Evolutionary conservation across 2,797 vertebrate genomes (phyloP).

Genomic region (Vireo griseus): DNA sequence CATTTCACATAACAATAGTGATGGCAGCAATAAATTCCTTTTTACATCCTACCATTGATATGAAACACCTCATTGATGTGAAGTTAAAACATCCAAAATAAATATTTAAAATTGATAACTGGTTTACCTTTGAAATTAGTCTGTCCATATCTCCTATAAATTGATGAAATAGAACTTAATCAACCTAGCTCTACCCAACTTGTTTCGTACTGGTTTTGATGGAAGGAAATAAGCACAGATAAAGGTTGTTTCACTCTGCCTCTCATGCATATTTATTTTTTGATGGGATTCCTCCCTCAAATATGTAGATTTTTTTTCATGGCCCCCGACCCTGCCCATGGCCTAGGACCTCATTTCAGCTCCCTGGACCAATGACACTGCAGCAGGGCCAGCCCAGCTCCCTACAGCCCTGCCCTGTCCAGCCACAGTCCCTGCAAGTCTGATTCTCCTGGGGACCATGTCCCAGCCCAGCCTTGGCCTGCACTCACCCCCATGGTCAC

Average conservation of each 20-base stretch:
- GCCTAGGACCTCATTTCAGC: background rate
- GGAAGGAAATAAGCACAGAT: background rate
- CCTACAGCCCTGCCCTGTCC: background rate
- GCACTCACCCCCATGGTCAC: accelerated
- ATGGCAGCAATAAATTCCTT: background rate
- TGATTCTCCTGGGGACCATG: accelerated
- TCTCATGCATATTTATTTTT: background rate
- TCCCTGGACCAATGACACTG: accelerated
- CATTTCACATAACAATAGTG: background rate
- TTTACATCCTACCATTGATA: background rate
- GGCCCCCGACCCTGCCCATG: accelerated
- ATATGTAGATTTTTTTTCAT: background rate
- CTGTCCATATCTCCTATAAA: background rate
- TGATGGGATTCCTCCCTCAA: background rate
- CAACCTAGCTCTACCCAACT: background rate
- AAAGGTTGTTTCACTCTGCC: background rate
- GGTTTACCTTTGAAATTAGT: background rate
- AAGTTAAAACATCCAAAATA: background rate
- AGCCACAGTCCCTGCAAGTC: accelerated
- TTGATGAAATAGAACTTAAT: background rate
- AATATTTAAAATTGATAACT: background rate
- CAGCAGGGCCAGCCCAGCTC: background rate
- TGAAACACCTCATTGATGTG: background rate
- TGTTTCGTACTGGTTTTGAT: background rate
- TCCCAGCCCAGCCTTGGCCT: background rate